Evolutionary conservation across 2,113 vertebrate genomes (phyloP).

Genomic region (Cavia aperea): DNA sequence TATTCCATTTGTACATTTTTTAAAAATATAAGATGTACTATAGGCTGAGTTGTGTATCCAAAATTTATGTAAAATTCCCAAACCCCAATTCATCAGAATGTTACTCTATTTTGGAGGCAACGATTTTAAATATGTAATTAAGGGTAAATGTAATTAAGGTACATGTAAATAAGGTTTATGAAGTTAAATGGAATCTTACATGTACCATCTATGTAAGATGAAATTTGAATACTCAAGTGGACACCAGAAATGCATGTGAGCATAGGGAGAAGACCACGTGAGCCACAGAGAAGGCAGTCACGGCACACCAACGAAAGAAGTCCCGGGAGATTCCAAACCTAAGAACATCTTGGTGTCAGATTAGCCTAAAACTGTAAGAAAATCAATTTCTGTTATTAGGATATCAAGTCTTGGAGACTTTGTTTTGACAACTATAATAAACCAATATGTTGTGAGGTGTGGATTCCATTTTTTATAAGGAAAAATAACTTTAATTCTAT

Average conservation of each 20-base stretch:
- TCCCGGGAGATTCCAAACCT: neutral
- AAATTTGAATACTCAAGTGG: neutral
- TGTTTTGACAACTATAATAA: neutral
- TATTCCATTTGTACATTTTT: neutral
- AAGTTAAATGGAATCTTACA: too few relatives aligned
- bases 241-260: neutral
- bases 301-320: neutral
- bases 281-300: neutral
- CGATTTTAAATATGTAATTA: neutral
- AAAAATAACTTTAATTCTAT: neutral
- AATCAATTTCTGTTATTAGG: neutral
- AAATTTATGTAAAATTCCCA: neutral
- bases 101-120: neutral
- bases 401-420: neutral
- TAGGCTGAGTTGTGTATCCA: neutral
- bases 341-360: neutral
- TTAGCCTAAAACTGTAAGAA: neutral
- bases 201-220: neutral
- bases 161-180: neutral
- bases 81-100: neutral
- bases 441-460: neutral
- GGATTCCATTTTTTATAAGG: neutral
- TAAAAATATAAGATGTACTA: neutral
- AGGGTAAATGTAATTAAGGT: neutral
- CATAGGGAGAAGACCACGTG: neutral